Conservation (phyloP, 2,888 invertebrate genomes). For the Corythucha ciliata region DNA sequence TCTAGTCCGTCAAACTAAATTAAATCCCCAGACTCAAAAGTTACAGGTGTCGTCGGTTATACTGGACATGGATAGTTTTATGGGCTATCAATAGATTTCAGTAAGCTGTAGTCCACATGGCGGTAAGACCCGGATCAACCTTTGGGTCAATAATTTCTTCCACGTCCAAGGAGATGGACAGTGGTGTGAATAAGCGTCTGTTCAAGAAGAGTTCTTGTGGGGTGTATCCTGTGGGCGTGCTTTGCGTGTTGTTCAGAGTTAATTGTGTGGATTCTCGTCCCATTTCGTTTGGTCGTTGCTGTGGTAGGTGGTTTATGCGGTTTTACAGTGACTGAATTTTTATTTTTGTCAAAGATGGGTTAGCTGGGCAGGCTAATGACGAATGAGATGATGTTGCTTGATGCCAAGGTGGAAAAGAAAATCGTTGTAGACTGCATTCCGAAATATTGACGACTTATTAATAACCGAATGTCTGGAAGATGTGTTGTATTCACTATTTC, state of each 20-base stretch:
- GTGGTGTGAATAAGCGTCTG: conserved; percentile 6
- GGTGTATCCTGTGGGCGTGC: conserved; percentile 13
- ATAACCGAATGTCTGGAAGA: conserved; percentile 12
- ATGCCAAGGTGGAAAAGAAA: too few relatives aligned
- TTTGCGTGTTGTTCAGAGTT: conserved; percentile 9
- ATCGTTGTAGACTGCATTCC: too few relatives aligned
- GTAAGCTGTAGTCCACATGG: conserved; percentile 9
- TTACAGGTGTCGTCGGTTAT: conserved; percentile 3
- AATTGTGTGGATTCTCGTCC: conserved; percentile 6
- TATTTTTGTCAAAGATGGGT: conserved; percentile 8
- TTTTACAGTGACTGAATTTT: conserved; percentile 15
- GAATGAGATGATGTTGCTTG: too few relatives aligned
- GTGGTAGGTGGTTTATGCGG: conserved; percentile 7
- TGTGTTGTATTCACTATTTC: background rate
- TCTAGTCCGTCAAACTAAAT: too few relatives aligned
- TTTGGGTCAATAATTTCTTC: too few relatives aligned
- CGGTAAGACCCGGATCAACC: too few relatives aligned
- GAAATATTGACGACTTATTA: too few relatives aligned
- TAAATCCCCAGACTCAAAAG: background rate
- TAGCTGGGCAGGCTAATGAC: conserved; percentile 16
- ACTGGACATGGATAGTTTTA: background rate
- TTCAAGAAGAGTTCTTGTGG: conserved; percentile 16
- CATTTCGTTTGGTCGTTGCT: conserved; percentile 13
- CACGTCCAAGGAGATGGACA: conserved; percentile 15
- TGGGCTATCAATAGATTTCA: conserved; percentile 5